Percentiles rank a stretch among this genome's conserved stretches.
phyloP scores from a whole-genome alignment of 2,113 vertebrate species.

The Sapayoa aenigma region DNA sequence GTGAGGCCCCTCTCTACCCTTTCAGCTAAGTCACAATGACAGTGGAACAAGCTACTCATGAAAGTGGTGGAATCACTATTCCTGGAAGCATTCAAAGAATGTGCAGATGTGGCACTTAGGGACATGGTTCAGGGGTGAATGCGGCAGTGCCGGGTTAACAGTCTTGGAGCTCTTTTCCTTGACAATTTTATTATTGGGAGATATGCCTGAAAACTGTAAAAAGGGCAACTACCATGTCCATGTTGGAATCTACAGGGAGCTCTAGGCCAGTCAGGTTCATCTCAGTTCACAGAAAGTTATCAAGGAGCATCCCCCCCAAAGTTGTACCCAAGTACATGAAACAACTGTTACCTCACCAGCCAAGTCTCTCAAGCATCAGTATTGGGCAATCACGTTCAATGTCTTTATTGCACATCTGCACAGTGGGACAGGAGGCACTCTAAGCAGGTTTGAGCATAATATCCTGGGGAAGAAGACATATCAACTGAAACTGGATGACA shows the following conservation, averaged over 20 bases:
- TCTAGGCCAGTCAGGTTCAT: not conserved
- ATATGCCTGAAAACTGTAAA: not conserved
- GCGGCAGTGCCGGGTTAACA: not conserved
- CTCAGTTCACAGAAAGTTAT: not conserved
- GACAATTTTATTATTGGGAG: rapidly evolving
- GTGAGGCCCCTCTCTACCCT: not conserved
- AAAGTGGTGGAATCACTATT: not conserved
- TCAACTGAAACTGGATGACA: not conserved
- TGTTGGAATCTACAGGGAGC: not conserved
- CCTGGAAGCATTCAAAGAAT: not conserved
- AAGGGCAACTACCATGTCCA: not conserved
- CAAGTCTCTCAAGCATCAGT: not conserved
- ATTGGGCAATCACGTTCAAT: not conserved
- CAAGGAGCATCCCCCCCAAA: rapidly evolving
- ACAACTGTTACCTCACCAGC: not conserved
- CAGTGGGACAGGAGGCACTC: not conserved
- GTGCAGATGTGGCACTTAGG: not conserved
- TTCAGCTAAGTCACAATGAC: not conserved
- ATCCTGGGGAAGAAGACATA: not conserved
- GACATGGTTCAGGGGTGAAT: not conserved
- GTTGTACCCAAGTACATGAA: not conserved
- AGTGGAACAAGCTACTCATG: not conserved
- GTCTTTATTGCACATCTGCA: not conserved
- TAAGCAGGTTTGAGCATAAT: not conserved
- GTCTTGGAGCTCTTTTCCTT: not conserved